Conservation (phyloP, 2,888 invertebrate genomes). For the Campoplex nolae region DNA sequence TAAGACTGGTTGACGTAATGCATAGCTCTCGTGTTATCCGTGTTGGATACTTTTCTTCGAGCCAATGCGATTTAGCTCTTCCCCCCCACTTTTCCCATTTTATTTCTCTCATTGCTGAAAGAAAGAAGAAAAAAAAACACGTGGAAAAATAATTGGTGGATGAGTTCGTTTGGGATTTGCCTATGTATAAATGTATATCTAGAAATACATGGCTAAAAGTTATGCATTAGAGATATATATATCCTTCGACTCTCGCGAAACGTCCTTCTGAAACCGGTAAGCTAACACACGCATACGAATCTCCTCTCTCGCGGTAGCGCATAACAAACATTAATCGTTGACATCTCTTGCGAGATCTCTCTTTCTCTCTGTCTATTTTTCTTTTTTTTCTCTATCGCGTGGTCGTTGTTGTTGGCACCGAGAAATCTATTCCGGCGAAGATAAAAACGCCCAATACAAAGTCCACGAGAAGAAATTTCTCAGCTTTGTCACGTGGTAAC, state of each 20-base stretch:
- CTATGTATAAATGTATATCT: background rate
- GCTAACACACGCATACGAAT: slow-evolving; percentile 48
- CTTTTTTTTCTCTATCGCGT: slow-evolving; percentile 8
- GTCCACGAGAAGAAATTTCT: slow-evolving; percentile 42
- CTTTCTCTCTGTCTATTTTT: slow-evolving; percentile 7
- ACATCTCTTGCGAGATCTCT: slow-evolving; percentile 54
- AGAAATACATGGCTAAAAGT: background rate
- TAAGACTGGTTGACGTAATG: slow-evolving; percentile 67
- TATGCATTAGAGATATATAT: background rate
- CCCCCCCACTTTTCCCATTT: slow-evolving; percentile 2
- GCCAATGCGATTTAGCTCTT: slow-evolving; percentile 10
- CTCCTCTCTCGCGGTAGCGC: slow-evolving; percentile 64
- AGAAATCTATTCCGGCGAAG: slow-evolving; percentile 32
- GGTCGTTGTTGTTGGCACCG: slow-evolving; percentile 26
- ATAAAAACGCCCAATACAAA: slow-evolving; percentile 25
- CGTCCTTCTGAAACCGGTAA: slow-evolving; percentile 67
- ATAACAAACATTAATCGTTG: slow-evolving; percentile 66
- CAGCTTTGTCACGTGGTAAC: slow-evolving; percentile 50
- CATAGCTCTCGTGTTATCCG: slow-evolving; percentile 67
- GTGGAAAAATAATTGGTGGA: background rate
- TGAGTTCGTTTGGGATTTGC: background rate
- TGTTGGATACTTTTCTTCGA: slow-evolving; percentile 45
- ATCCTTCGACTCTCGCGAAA: slow-evolving; percentile 43
- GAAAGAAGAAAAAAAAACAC: background rate
- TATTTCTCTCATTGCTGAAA: background rate